Conservation (phyloP, 1,140 invertebrate genomes). For the Stegodyphus mimosarum region DNA sequence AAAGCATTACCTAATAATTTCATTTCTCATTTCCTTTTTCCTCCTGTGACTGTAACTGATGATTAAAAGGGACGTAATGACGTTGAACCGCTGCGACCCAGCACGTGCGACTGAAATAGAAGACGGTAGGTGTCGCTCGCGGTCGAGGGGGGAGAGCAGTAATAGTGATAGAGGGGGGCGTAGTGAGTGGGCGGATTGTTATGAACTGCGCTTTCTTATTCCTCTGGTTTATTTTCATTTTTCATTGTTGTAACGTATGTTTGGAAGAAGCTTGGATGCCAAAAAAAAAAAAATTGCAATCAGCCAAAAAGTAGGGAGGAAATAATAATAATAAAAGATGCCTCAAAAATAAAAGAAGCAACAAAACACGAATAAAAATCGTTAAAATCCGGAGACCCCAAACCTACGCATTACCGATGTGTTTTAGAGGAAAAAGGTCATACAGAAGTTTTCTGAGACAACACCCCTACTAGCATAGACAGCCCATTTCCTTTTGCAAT, state of each 20-base stretch:
- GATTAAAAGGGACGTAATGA: conserved; percentile 42
- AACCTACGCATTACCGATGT: conserved; percentile 53
- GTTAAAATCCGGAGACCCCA: conserved; percentile 40
- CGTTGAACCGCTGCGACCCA: conserved; percentile 36
- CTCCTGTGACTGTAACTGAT: conserved; percentile 21
- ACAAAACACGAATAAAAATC: conserved; percentile 14
- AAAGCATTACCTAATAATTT: background rate
- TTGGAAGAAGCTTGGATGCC: conserved; percentile 30
- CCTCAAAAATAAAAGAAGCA: background rate
- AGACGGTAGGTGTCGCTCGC: conserved; percentile 54
- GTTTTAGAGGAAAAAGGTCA: conserved; percentile 24
- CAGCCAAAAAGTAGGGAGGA: conserved; percentile 13
- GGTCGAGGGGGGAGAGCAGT: conserved; percentile 29
- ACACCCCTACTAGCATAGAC: conserved; percentile 38
- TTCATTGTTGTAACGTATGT: conserved; percentile 30
- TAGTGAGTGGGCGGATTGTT: conserved; percentile 54
- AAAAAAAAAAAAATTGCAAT: conserved; percentile 30
- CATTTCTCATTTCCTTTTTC: background rate
- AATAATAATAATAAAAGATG: background rate
- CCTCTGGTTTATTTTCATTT: conserved; percentile 1
- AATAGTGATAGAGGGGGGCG: conserved; percentile 3
- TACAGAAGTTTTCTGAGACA: conserved; percentile 49
- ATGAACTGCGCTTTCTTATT: conserved; percentile 25
- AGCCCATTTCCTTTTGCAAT: conserved; percentile 56
- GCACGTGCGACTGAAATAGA: conserved; percentile 55